Evolutionary conservation across 2,797 vertebrate species (phyloP), one percentile per base, ranked within the genome.

Genomic region (Aphelocoma californica): DNA sequence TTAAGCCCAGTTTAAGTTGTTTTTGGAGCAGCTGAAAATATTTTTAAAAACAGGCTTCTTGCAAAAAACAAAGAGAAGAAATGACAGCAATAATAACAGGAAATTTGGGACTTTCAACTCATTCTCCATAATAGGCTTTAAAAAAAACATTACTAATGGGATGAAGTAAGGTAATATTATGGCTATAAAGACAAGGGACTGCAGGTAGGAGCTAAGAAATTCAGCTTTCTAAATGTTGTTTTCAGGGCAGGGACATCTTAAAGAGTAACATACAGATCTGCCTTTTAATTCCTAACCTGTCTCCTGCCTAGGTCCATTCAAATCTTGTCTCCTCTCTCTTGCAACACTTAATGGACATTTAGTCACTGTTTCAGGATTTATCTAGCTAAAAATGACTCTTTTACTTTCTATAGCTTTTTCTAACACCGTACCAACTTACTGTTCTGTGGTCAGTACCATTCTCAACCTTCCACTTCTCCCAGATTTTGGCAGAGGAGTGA

Each of bases 1-100:
- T 94, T 90, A 94, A 90, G 31, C 12, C 36, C 51, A 66, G 62
- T 48, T 47, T 92, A 79, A 72, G 70, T 32, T 95, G 73, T 0
- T 93, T 93, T 86, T 95, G 88, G 88, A 96, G 65, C 24, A 75
- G 34, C 9, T 81, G 80, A 84, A 95, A 92, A 61, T 34, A 70
- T 88, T 90, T 81, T 86, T 12, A 19, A 90, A 95, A 92, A 51
- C 23, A 66, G 14, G 12, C 62, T 81, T 90, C 58, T 81, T 81
- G 54, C 50, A 79, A 48, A 66, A 88, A 93, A 24, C 44, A 56
- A 93, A 69, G 12, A 77, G 21, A 70, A 91, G 50, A 94, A 93
- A 92, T 84, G 34, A 75, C 58, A 84, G 32, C 18, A 95, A 53
- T 79, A 86, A 81, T 65, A 90, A 81, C 18, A 62, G 58, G 88